Evolutionary conservation across 1,140 invertebrate genomes (phyloP), one percentile per base, ranked within the genome.

Genomic region (Lysiphlebus fabarum): DNA sequence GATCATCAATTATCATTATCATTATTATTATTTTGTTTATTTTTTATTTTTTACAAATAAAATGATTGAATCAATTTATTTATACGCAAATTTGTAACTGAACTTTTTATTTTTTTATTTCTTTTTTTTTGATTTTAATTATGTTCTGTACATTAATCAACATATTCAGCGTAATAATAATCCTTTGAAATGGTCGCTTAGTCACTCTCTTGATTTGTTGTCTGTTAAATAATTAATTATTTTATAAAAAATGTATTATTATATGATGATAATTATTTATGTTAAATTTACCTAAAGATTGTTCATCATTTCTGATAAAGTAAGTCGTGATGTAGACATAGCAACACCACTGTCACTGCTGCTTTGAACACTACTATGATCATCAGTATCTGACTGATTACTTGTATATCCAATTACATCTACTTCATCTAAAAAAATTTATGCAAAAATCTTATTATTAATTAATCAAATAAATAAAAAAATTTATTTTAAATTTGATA

Each of bases 391-490:
- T 78, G 90, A 92, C 74, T 89, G 88, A 77, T 88, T 90, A 77
- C 90, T 91, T 69, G 87, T 89, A 80, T 91, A 92, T 53, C 91
- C 91, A 68, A 91, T 88, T 66, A 92, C 90, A 79, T 92, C 91
- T 63, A 92, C 89, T 80, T 92, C 91, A 83, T 93, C 91, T 92
- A 85, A 1, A 87, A 84, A 70, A 72, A 65, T 34, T 26, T 4
- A 26, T 4, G 2, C 17, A 26, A 26, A 26, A 2, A 26, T 26
- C 1, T 26, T 26, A 26, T 26, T 26, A 26, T 26, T 26, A n/a
- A n/a, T n/a, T n/a, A n/a, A n/a, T n/a, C n/a, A n/a, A n/a, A n/a
- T n/a, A n/a, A 7, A 49, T 61, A 45, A 49, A 36, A 54, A 62
- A 53, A 38, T 43, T 14, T 45, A 45, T 53, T 40, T n/a, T n/a